Percentiles rank a stretch among this genome's conserved stretches.
phyloP scores from a whole-genome alignment of 1,140 invertebrate genomes.

The Anagrus nilaparvatae region DNA sequence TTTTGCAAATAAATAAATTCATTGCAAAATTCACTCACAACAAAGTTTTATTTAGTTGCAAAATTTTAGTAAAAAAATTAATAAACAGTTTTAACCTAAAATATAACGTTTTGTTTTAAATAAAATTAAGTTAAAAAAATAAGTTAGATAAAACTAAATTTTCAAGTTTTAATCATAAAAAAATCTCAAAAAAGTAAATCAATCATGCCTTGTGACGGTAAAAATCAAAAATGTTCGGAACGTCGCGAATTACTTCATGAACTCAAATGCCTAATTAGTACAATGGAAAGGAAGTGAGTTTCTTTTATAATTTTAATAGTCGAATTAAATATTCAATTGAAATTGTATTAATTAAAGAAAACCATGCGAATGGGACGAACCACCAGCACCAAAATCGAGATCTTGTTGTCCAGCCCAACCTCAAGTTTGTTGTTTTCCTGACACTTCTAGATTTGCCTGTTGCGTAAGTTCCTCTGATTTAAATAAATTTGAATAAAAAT shows the following conservation, averaged over 20 bases:
- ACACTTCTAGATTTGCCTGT: too few relatives aligned
- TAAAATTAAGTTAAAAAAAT: too few relatives aligned
- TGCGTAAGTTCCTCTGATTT: not conserved
- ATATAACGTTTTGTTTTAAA: too few relatives aligned
- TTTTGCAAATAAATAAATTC: too few relatives aligned
- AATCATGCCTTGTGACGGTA: constrained; percentile 36
- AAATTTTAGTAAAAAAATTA: too few relatives aligned
- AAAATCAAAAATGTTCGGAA: constrained; percentile 30
- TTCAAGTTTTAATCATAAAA: too few relatives aligned
- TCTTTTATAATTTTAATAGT: not conserved
- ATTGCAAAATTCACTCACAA: too few relatives aligned
- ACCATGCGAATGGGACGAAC: constrained; percentile 38
- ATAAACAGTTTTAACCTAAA: too few relatives aligned
- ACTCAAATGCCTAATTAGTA: constrained; percentile 34
- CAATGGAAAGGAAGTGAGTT: constrained; percentile 33
- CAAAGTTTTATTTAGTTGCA: too few relatives aligned
- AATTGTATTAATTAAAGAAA: constrained; percentile 22
- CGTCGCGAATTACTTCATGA: constrained; percentile 29
- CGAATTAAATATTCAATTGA: not conserved
- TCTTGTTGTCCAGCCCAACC: constrained; percentile 1
- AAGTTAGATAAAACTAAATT: too few relatives aligned
- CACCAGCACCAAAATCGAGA: constrained; percentile 8
- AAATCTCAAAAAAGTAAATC: constrained; percentile 4
- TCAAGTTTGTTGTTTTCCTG: too few relatives aligned
- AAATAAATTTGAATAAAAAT: not conserved